Base-by-base conservation (phyloP, 2,113 vertebrate genomes). In the Fulmarus glacialis region DNA sequence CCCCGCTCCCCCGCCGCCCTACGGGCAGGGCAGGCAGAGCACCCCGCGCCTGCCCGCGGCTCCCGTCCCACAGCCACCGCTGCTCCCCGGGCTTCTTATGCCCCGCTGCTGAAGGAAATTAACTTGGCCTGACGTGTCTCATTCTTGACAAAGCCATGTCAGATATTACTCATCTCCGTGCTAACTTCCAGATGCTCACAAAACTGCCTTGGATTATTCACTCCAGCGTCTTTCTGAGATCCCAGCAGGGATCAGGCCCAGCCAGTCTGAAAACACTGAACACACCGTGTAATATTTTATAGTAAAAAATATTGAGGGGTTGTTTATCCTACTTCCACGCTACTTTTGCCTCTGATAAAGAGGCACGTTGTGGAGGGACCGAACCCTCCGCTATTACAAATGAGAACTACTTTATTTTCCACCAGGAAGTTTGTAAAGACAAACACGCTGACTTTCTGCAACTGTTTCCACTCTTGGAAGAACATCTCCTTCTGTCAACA, bases 151-250 rank as follows among this genome's bases (percentile, higher is more conserved):
- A 79, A 85, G 45, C 45, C 60, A 3, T 82, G 45, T 64, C 89
- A 97, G 91, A 81, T 89, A 86, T 72, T 95, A 68, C 47, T 96
- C 84, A 90, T 87, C 81, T 53, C 82, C 32, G 9, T 38, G 62
- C 62, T 77, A 7, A 26, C 70, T 90, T 93, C 86, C 96, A 96
- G 92, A 88, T 90, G 92, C 86, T 88, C 45, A 68, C 56, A 85
- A 59, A 80, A 80, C 58, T 77, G 71, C 55, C 74, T 80, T 0
- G 0, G 62, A 24, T 90, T 89, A 78, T 62, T 83, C 67, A n/a
- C 4, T 2, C 36, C 58, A 87, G 80, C 10, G 2, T 83, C 64
- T 53, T 83, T 48, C 26, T 82, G 66, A 82, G 18, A 68, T 82
- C n/a, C 27, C 60, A 9, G 3, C 48, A 48, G 11, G 2, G 27